Base-by-base conservation (phyloP, 2,888 invertebrate species). In the Pachycephus smyrnensis region DNA sequence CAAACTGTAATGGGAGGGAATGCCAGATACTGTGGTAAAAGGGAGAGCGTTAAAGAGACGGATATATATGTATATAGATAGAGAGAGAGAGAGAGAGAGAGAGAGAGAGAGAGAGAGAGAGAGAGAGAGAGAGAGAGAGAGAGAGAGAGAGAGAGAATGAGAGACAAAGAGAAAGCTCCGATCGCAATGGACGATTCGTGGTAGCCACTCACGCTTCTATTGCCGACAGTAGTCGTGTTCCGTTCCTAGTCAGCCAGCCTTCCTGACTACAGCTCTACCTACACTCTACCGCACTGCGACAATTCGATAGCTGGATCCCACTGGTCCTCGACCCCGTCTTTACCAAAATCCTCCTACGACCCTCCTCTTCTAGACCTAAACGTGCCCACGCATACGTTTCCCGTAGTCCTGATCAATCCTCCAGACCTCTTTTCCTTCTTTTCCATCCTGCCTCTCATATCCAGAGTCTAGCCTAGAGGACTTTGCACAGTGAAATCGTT, bases 211-310 rank as follows among this genome's bases (percentile, higher is more conserved):
- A 75, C 73, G 69, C 71, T 77, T 12, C 76, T 40, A 80, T 68
- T 80, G 81, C 86, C 86, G 86, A 86, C 86, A 83, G 86, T 83
- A 81, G 83, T 85, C 82, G 83, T 79, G 77, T 71, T 75, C 33
- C 76, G 69, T 40, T 78, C 75, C 81, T 77, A 79, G 83, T 81
- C 82, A 81, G 81, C 79, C 83, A 81, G 79, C 77, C 68, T 77
- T 69, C 79, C 74, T 23, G 74, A 31, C 87, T 88, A 89, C 83
- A 33, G 31, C 71, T 31, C 71, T 31, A 86, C 83, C 82, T 81
- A 35, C 68, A 77, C 81, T 69, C 84, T 88, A 90, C 90, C 89
- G 90, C 90, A 90, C 87, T 90, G 90, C 90, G 90, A 90, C 90
- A 90, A 88, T 90, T 88, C 89, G 88, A 90, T 88, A 84, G 86